Base-by-base conservation (phyloP, 1,140 invertebrate species). In the Trachelipus rathkii region DNA sequence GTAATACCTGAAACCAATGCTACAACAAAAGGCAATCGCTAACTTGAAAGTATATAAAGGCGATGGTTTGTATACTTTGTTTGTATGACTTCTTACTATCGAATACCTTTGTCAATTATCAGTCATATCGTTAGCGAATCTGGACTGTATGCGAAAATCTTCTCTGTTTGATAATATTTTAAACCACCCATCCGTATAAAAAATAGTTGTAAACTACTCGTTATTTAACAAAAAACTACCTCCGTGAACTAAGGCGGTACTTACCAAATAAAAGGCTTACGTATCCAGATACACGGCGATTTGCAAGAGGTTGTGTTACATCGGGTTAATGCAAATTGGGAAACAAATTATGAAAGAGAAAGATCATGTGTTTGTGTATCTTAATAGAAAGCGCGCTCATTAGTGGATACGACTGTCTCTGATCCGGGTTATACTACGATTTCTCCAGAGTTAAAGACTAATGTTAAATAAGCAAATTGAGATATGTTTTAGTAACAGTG, bases 361-460 rank as follows among this genome's bases (percentile, higher is more conserved):
- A 79, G 91, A 93, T 50, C 82, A 86, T 83, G 85, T 88, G 33
- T 92, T 90, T 83, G 85, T 93, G 4, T 93, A 89, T 81, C 66
- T 93, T 0, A 93, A 93, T 83, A 86, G 85, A 9, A 86, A 85
- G n/a, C 45, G 87, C 88, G n/a, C 0, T 85, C 86, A 73, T 77
- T 93, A 5, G 83, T 89, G 75, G 91, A 94, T 79, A 94, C 92
- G 0, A 89, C 86, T 0, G 85, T 86, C 0, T 91, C 90, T 6
- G 84, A 86, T 0, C 86, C 88, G 0, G 88, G 89, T 13, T 92
- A 92, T 83, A 86, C 89, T 76, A 86, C 88, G 74, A 87, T 92
- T 0, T 88, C 88, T 21, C 69, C 81, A 19, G 86, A 89, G n/a
- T n/a, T 3, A 88, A 88, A 44, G 82, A 85, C 1, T 92, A n/a